Base-by-base conservation (phyloP, 2,888 invertebrate species). In the Oasisia sp. region DNA sequence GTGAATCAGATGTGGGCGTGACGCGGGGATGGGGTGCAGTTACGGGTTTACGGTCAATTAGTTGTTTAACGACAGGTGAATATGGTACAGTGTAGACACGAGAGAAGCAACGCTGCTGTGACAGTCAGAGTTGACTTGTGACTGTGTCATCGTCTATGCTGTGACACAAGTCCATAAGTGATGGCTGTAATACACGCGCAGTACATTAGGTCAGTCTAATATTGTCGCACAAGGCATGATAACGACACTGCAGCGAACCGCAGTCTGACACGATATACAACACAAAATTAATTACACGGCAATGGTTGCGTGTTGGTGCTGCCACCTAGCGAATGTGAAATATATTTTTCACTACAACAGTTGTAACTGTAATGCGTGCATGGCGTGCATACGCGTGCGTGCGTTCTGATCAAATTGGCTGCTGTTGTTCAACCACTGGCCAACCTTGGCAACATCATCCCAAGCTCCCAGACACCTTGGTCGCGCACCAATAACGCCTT, bases 1-100 rank as follows among this genome's bases (percentile, higher is more conserved):
- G 90, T 90, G 90, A 90, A 90, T 90, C 90, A 90, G 11, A 11
- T 90, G 12, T 90, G 27, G 90, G 90, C 90, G 90, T 90, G 90
- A 90, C 90, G 90, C 19, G 27, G 90, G 90, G 90, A 90, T 27
- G 90, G 90, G 90, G 2, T 14, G 27, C 90, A 90, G 14, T 19
- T 90, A 90, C 38, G 32, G 90, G 11, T 32, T 90, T 19, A 32
- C 32, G 32, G 90, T 32, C 38, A 32, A 90, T 32, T 4, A 38
- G 38, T 32, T 90, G 9, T 32, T 90, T 90, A 90, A 90, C 90
- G 90, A 90, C 90, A 90, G 90, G 11, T 27, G 90, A 9, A 19
- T 27, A 19, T 90, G 12, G 90, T 12, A 90, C 27, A 90, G 7
- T 11, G 11, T 90, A 90, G 90, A 19, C 27, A 90, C 7, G 38